Evolutionary conservation across 2,113 vertebrate species (phyloP).

Genomic region (Hassar affinis): DNA sequence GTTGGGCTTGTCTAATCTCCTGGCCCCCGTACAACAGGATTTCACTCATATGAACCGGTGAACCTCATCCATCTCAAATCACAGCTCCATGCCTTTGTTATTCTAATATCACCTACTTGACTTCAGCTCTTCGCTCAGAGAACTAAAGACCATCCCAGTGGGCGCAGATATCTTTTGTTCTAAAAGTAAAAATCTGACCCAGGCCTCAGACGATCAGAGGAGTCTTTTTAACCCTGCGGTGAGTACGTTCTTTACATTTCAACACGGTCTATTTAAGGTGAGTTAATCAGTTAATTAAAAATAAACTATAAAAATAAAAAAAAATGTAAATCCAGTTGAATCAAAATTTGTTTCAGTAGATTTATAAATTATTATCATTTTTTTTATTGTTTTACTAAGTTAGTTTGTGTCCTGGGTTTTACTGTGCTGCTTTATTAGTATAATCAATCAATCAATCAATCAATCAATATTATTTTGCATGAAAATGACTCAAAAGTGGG

Average conservation of each 20-base stretch:
- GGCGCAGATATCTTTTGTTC: conserved; percentile 26
- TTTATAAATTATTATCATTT: not conserved
- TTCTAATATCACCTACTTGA: conserved; percentile 72
- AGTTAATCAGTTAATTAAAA: not conserved
- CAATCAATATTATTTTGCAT: too few species aligned
- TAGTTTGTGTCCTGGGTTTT: not conserved
- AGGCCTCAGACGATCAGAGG: conserved; percentile 13
- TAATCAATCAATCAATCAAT: not conserved
- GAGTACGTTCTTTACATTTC: not conserved
- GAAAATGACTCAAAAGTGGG: not conserved
- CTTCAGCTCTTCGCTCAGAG: conserved; percentile 63
- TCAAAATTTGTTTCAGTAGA: too few species aligned
- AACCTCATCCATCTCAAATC: conserved; percentile 67
- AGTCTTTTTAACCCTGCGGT: not conserved
- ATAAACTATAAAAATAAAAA: too few species aligned
- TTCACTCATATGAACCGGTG: conserved; percentile 65
- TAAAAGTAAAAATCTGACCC: conserved; percentile 45
- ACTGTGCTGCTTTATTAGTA: not conserved
- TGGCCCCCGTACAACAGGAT: conserved; percentile 63
- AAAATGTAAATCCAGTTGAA: too few species aligned
- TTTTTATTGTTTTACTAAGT: not conserved
- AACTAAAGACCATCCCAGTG: conserved; percentile 61
- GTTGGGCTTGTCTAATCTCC: conserved; percentile 76
- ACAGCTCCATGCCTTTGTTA: conserved; percentile 67
- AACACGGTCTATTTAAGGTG: not conserved